Evolutionary conservation across 2,888 invertebrate species (phyloP), one percentile per base, ranked within the genome.

Genomic region (Terebella lapidaria): DNA sequence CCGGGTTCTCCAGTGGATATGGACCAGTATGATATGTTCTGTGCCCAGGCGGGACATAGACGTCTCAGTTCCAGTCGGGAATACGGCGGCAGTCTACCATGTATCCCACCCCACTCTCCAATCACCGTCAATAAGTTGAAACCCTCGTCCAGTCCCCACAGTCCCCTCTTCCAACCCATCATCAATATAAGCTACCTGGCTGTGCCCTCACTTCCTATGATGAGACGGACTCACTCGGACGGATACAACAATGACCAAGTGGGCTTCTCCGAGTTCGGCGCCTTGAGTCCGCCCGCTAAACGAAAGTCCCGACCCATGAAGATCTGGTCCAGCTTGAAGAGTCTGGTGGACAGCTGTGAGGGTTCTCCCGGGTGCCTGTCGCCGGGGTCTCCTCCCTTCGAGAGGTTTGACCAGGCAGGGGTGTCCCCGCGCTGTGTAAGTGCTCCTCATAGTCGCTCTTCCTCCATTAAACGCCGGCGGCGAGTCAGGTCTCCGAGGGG

Each of bases 401-500:
- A 18, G 4, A 4, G 5, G 4, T 22, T 22, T 4, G 5, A 4
- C 20, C 10, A 54, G 26, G 20, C 28, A 24, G 42, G 30, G 5
- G n/a, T 18, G 4, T 24, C 27, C 18, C n/a, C 20, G 1, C 52
- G 29, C 4, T 58, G 61, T 28, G 54, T 56, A 26, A 58, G 56
- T 24, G 61, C 63, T 3, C 64, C 64, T 1, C 64, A 62, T 47
- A 64, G 64, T 26, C 56, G 62, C 5, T 57, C 59, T 10, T 55
- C 58, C 18, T 63, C 64, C 2, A 35, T 60, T 5, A 52, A 53
- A 28, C 30, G 45, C 15, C 42, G 29, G 30, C 58, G 59, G 18
- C 5, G 42, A 22, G 20, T n/a, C 5, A 10, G 55, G 15, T 15
- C 5, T 15, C 25, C 24, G 24, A 10, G 24, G 27, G 27, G 15